Evolutionary conservation across 2,888 invertebrate species (phyloP).

Genomic region (Sarcophaga caerulescens): DNA sequence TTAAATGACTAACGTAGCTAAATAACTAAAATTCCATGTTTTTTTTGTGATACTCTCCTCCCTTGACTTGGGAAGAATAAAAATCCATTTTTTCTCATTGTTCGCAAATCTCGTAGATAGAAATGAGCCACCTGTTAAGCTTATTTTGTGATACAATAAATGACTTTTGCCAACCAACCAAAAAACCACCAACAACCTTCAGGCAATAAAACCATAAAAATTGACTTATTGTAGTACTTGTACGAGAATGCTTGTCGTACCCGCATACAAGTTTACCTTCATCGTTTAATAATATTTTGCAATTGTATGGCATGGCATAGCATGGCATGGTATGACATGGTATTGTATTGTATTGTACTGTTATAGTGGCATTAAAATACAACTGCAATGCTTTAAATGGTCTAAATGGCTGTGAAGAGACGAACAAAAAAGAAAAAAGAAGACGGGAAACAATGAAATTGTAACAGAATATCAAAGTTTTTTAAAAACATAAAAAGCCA

Average conservation of each 20-base stretch:
- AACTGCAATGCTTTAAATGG: conserved; percentile 66
- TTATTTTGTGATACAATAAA: conserved; percentile 43
- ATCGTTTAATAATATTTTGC: background rate
- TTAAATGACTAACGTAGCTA: conserved; percentile 71
- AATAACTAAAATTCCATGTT: background rate
- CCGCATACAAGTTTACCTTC: background rate
- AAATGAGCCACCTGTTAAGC: conserved; percentile 76
- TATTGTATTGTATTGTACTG: conserved; percentile 41
- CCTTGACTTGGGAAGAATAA: conserved; percentile 13
- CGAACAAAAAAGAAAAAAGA: background rate
- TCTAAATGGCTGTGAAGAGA: conserved; percentile 48
- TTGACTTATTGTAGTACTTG: conserved; percentile 74
- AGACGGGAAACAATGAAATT: conserved; percentile 9
- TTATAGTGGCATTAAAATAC: conserved; percentile 59
- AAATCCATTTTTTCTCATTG: conserved; percentile 21
- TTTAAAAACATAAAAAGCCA: conserved; percentile 68
- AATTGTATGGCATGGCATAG: no score
- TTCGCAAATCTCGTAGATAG: conserved; percentile 2
- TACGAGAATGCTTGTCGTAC: conserved; percentile 9
- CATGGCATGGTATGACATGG: background rate
- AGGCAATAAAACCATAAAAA: conserved; percentile 75
- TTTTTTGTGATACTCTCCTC: background rate
- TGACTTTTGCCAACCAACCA: conserved; percentile 41
- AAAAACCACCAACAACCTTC: conserved; percentile 45
- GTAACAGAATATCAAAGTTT: conserved; percentile 62